Conservation (phyloP, 2,113 vertebrate genomes). For the Antidorcas marsupialis region DNA sequence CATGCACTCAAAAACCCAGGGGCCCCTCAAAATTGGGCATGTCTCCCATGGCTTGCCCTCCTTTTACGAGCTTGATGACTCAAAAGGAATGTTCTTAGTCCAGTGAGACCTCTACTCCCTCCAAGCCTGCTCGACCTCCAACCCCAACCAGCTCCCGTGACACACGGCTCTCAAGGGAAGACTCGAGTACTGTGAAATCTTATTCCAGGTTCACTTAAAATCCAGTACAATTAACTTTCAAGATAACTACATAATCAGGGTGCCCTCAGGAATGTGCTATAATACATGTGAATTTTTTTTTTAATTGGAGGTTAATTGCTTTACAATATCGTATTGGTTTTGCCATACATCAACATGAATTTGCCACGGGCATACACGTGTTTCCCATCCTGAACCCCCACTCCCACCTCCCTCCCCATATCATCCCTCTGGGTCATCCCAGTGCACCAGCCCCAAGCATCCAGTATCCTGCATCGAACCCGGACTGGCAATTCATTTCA, state of each 20-base stretch:
- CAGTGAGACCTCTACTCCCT: accelerated
- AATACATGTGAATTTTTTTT: not conserved
- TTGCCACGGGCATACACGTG: accelerated
- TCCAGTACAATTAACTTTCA: not conserved
- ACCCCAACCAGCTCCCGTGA: accelerated
- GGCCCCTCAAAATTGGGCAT: not conserved
- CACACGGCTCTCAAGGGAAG: accelerated
- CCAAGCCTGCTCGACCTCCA: accelerated
- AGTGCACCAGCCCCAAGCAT: no score
- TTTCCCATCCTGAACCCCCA: no score
- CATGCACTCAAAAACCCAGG: not conserved
- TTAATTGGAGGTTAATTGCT: no score
- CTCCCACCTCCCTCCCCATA: no score
- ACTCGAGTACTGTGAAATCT: accelerated
- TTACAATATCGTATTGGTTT: no score
- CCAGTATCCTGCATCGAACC: no score
- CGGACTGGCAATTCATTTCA: no score
- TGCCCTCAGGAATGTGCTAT: not conserved
- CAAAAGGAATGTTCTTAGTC: not conserved
- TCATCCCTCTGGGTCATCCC: no score
- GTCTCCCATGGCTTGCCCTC: accelerated
- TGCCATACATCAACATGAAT: no score
- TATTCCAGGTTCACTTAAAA: not conserved
- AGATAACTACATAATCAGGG: not conserved
- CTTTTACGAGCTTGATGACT: accelerated